Conservation (phyloP, 1,140 invertebrate species). For the Meloidogyne chitwoodi region DNA sequence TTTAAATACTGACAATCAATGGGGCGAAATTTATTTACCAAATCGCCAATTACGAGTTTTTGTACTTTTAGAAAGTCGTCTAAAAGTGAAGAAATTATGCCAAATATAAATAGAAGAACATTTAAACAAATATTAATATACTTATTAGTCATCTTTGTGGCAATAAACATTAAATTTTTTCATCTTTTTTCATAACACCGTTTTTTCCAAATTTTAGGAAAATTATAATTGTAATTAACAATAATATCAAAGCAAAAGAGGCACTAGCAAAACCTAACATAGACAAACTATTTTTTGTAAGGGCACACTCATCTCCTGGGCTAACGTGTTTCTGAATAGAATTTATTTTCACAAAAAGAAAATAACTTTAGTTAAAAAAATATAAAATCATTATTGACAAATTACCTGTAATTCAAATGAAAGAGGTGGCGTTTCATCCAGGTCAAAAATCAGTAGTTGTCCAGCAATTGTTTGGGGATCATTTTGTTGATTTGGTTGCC, state of each 20-base stretch:
- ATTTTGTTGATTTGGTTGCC: constrained; percentile 34
- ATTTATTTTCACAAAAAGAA: no score
- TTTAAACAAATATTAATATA: no score
- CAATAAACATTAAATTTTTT: neutral
- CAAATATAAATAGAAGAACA: neutral
- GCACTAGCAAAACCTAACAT: constrained; percentile 20
- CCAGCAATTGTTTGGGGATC: constrained; percentile 54
- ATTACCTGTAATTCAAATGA: neutral
- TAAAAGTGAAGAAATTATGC: neutral
- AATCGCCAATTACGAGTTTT: neutral
- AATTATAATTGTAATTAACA: constrained; percentile 23
- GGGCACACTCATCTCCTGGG: constrained; percentile 24
- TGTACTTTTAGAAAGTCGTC: neutral
- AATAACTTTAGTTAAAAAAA: no score
- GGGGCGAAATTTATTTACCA: neutral
- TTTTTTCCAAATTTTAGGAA: neutral
- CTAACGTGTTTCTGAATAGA: neutral
- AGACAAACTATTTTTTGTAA: constrained; percentile 35
- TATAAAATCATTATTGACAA: neutral
- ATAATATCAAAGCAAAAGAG: constrained; percentile 8
- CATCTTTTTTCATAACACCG: neutral
- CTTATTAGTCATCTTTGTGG: no score
- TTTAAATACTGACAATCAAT: constrained; percentile 3
- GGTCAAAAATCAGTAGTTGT: constrained; percentile 54
- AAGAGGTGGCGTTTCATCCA: constrained; percentile 53